Base-by-base conservation (phyloP, 2,888 invertebrate species). In the Ectropis crepuscularia region DNA sequence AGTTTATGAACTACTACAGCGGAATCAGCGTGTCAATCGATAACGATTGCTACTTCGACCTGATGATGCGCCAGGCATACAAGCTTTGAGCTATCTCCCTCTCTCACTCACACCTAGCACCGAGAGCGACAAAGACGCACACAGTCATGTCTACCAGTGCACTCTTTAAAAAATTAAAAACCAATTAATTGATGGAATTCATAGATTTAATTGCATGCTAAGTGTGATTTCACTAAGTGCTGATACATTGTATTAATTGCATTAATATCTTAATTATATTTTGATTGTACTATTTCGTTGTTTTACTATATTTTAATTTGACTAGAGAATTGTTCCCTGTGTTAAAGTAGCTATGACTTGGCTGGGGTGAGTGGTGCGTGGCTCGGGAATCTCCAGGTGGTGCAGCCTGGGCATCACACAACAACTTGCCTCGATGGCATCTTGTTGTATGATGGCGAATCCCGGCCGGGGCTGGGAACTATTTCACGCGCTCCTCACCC, bases 1-100 rank as follows among this genome's bases (percentile, higher is more conserved):
- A 99, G 87, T 99, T 99, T 78, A 89, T 96, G 80, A 98, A 98
- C 89, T 99, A 99, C 87, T 99, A 99, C 91, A 94, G 96, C 62
- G 97, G 97, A 11, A 96, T 99, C 72, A 98, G 98, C 84, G 98
- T 98, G 46, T 98, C 98, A 0, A 97, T 99, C 74, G 99, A 99
- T 85, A 96, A 96, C 70, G 99, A 99, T 84, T 96, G 96, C 58
- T 99, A 97, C 85, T 99, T 99, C 84, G 98, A 98, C 87, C 93
- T 99, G 67, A 97, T 99, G 96, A 97, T 99, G 95, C 95, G 98
- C 63, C 97, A 97, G 78, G 96, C 97, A 0, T 99, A 97, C 93
- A 97, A 97, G 85, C 92, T 98, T 61, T 98, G 95, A 95, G 42
- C 39, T 28, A 57, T 70, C 68, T 65, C 66, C 43, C 69, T 73